Percentiles rank a stretch among this genome's conserved stretches.
These are phyloP conservation scores for Bombus waltoni DNA, from an alignment of 1,140 invertebrate species.

Conservation along the genomic window DNA sequence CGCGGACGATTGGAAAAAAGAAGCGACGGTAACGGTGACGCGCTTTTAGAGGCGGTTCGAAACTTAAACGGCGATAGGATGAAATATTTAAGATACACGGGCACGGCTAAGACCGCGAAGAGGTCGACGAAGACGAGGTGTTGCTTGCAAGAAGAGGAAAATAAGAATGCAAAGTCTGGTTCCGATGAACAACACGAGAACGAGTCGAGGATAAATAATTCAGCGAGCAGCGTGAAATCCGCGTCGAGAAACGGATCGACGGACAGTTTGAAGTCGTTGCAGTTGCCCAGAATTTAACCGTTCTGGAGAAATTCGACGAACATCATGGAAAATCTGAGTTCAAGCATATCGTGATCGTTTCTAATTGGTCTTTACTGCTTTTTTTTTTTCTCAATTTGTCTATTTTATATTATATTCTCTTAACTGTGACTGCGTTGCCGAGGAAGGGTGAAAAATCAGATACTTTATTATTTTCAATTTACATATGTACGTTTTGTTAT, in stretches of 20 bases:
- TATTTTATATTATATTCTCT: background rate
- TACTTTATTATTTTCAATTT: background rate
- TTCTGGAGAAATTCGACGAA: background rate
- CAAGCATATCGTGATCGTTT: background rate
- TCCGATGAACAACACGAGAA: background rate
- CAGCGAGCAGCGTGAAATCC: background rate
- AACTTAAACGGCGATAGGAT: background rate
- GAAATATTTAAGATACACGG: background rate
- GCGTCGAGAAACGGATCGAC: background rate
- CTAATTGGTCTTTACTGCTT: background rate
- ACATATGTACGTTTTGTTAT: background rate
- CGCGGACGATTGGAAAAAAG: background rate
- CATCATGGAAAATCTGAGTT: no score
- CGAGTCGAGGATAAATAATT: slow-evolving; percentile 19
- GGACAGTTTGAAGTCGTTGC: background rate
- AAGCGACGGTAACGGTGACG: background rate
- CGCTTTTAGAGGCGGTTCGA: background rate
- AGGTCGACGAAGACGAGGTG: background rate
- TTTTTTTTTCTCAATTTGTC: background rate
- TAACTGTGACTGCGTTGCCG: background rate
- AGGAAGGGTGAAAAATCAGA: background rate
- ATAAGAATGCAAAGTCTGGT: background rate
- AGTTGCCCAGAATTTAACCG: background rate
- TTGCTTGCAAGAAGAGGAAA: background rate
- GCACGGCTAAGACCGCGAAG: no score